Evolutionary conservation across 2,113 vertebrate genomes (phyloP).

Genomic region (Chionis minor): DNA sequence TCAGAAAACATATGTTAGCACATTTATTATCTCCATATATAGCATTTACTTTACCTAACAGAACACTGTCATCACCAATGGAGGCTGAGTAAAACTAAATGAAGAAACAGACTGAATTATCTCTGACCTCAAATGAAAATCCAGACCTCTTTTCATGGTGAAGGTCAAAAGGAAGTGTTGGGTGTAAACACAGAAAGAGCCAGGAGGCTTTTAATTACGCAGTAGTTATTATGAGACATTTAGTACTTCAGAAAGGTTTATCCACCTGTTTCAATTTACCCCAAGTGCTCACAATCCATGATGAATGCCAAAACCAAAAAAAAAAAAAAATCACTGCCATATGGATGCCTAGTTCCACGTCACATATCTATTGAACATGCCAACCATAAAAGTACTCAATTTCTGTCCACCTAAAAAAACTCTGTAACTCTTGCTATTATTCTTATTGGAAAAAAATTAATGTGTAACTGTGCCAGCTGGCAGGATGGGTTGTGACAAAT

Average conservation of each 20-base stretch:
- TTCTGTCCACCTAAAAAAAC: constrained; percentile 1
- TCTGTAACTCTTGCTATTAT: not conserved
- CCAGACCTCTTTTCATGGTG: constrained; percentile 50
- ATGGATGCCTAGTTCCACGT: not conserved
- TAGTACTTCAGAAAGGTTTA: constrained; percentile 37
- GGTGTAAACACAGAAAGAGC: not conserved
- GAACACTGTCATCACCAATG: constrained; percentile 42
- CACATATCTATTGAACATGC: not conserved
- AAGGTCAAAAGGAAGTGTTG: constrained; percentile 57
- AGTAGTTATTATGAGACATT: constrained; percentile 15
- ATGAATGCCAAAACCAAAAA: not conserved
- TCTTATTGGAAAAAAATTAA: not conserved
- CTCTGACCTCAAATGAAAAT: constrained; percentile 63
- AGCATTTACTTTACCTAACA: constrained; percentile 17
- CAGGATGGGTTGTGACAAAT: not conserved
- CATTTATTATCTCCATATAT: not conserved
- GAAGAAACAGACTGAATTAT: constrained; percentile 39
- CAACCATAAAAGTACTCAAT: not conserved
- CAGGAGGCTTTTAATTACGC: constrained; percentile 40
- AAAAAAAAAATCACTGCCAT: not conserved
- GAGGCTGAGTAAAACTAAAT: not conserved
- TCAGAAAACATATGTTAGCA: not conserved
- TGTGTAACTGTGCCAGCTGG: not conserved
- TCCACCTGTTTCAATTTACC: constrained; percentile 29
- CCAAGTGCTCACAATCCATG: not conserved